Evolutionary conservation across 2,113 vertebrate genomes (phyloP).

Genomic region (Myxocyprinus asiaticus): DNA sequence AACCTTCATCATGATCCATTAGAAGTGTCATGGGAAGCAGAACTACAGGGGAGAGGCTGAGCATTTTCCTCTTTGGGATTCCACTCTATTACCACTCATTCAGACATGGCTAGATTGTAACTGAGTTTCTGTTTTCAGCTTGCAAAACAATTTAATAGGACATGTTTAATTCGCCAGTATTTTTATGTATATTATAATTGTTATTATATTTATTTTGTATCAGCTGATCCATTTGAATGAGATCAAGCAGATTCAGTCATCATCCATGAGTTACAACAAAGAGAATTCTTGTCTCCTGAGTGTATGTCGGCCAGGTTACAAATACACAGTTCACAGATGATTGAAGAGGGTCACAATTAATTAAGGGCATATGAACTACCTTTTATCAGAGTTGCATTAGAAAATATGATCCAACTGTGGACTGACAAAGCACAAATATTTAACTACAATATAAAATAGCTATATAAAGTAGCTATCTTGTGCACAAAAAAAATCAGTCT

Average conservation of each 20-base stretch:
- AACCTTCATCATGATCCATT: neutral
- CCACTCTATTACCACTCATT: neutral
- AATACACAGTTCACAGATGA: too few relatives aligned
- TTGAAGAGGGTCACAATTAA: slow-evolving; percentile 6
- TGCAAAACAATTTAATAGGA: neutral
- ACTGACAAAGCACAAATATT: too few relatives aligned
- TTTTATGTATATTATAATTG: too few relatives aligned
- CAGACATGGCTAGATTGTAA: too few relatives aligned
- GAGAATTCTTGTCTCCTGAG: neutral
- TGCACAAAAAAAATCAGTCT: too few relatives aligned
- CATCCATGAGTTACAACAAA: neutral
- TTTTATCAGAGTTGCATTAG: too few relatives aligned
- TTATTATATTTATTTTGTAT: neutral
- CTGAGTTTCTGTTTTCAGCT: neutral
- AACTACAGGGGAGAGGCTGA: neutral
- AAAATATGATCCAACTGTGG: too few relatives aligned
- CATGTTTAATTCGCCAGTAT: neutral
- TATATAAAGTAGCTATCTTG: too few relatives aligned
- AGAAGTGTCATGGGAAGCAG: slow-evolving; percentile 2
- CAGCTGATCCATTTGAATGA: neutral
- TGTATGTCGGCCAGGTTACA: too few relatives aligned
- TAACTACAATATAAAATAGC: too few relatives aligned
- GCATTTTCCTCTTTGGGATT: neutral
- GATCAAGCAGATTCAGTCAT: neutral
- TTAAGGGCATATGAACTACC: too few relatives aligned